Conservation (phyloP, 2,113 vertebrate genomes). For the Sorex fumeus region DNA sequence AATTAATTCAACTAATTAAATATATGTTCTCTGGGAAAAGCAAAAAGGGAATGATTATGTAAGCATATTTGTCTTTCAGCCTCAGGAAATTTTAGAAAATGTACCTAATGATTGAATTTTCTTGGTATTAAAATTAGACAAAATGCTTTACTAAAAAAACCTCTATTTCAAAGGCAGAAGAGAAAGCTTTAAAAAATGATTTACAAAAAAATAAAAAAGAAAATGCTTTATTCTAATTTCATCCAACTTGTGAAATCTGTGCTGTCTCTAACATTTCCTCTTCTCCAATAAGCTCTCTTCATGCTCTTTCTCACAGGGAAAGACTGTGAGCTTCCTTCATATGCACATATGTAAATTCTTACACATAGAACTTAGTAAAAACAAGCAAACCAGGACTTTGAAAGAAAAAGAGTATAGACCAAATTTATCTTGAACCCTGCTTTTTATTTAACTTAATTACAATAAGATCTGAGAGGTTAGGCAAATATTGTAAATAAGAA, state of each 20-base stretch:
- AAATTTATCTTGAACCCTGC: neutral
- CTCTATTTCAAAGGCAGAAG: neutral
- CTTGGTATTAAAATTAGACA: neutral
- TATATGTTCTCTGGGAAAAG: neutral
- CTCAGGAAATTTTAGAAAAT: conserved; percentile 18
- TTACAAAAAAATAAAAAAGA: too few relatives aligned
- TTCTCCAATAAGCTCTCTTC: neutral
- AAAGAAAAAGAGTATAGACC: neutral
- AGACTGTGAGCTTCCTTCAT: neutral
- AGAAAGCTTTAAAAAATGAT: conserved; percentile 26
- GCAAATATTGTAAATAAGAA: neutral
- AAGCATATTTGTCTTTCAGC: neutral
- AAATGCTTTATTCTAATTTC: conserved; percentile 24
- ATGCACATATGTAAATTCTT: neutral
- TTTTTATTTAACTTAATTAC: conserved; percentile 48
- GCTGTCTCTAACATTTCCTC: neutral
- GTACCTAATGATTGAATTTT: neutral
- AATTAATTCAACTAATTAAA: conserved; percentile 48
- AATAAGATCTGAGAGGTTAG: neutral
- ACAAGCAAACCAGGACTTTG: neutral
- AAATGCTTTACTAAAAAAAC: neutral
- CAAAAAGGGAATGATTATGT: neutral
- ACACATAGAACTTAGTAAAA: conserved; percentile 2
- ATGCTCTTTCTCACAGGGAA: neutral
- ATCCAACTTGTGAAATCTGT: neutral